Evolutionary conservation across 2,888 invertebrate genomes (phyloP).

Genomic region (Leptarthrus brevirostris): DNA sequence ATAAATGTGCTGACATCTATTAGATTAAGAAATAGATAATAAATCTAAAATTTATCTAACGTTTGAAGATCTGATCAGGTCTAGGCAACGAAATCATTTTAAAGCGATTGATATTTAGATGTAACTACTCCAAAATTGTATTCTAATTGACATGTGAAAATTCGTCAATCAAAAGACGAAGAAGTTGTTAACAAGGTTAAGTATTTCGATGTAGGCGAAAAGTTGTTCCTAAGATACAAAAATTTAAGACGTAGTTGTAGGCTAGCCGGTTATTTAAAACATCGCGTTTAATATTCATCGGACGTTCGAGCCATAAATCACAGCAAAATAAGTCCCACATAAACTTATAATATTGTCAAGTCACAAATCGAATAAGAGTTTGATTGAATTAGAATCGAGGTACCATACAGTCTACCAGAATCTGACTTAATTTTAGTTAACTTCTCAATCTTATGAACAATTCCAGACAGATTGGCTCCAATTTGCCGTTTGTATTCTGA

Average conservation of each 20-base stretch:
- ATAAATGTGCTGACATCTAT: no score
- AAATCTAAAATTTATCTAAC: no score
- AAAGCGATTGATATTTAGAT: no score
- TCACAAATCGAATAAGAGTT: background rate
- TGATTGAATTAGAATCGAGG: background rate
- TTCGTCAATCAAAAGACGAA: no score
- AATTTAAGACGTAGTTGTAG: slow-evolving; percentile 2
- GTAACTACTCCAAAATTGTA: no score
- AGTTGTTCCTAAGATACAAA: background rate
- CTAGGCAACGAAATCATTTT: no score
- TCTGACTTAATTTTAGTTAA: background rate
- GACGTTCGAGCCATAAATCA: background rate
- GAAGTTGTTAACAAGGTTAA: slow-evolving; percentile 9
- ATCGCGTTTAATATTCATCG: background rate
- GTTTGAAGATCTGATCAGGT: no score
- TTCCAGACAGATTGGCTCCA: slow-evolving; percentile 9
- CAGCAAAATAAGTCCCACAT: background rate
- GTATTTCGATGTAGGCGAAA: background rate
- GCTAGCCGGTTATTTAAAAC: background rate
- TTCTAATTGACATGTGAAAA: no score
- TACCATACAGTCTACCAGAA: slow-evolving; percentile 1
- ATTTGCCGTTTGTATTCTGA: background rate
- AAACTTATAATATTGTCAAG: background rate
- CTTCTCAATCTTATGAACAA: background rate
- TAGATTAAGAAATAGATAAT: no score